phyloP scores from a whole-genome alignment of 37 sponge, comb jelly and placozoan genomes.

The Chondrilla cf. caribensis region DNA sequence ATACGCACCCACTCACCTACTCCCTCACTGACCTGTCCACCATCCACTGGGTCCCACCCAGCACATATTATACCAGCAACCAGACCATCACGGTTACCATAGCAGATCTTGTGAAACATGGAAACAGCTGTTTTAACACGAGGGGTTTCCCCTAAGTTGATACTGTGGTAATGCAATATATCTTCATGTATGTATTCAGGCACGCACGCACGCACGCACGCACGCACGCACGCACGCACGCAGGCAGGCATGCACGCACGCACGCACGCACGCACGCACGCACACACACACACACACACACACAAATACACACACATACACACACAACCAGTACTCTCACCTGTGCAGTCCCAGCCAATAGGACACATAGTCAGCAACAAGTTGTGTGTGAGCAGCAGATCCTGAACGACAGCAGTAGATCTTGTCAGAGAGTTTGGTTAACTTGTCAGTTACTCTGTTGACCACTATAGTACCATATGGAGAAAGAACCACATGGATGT shows the following conservation, averaged over 20 bases:
- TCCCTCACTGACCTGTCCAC: constrained; percentile 96
- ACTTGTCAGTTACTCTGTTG: constrained; percentile 13
- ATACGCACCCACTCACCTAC: too few relatives aligned
- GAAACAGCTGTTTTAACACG: constrained; percentile 87
- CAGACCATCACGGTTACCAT: constrained; percentile 73
- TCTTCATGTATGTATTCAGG: too few relatives aligned
- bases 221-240: too few relatives aligned
- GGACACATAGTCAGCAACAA: constrained; percentile 88
- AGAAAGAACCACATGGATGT: too few relatives aligned
- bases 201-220: too few relatives aligned
- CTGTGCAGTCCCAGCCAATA: too few relatives aligned
- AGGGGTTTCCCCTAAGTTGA: too few relatives aligned
- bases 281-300: too few relatives aligned
- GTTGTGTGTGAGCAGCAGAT: constrained; percentile 96
- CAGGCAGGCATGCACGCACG: constrained; percentile 9
- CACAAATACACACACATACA: too few relatives aligned
- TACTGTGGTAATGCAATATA: too few relatives aligned
- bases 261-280: not conserved
- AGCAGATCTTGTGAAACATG: constrained; percentile 84
- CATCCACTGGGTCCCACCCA: constrained; percentile 92
- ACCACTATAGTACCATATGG: constrained; percentile 67
- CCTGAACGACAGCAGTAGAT: constrained; percentile 99
- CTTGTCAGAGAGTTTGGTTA: too few relatives aligned
- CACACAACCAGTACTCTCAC: too few relatives aligned
- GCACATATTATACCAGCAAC: constrained; percentile 95